A percentile compares a stretch with the other conserved stretches of the same genome.
Evolutionary conservation across 2,888 invertebrate species (phyloP).

Genomic region (Frankliniella fusca): DNA sequence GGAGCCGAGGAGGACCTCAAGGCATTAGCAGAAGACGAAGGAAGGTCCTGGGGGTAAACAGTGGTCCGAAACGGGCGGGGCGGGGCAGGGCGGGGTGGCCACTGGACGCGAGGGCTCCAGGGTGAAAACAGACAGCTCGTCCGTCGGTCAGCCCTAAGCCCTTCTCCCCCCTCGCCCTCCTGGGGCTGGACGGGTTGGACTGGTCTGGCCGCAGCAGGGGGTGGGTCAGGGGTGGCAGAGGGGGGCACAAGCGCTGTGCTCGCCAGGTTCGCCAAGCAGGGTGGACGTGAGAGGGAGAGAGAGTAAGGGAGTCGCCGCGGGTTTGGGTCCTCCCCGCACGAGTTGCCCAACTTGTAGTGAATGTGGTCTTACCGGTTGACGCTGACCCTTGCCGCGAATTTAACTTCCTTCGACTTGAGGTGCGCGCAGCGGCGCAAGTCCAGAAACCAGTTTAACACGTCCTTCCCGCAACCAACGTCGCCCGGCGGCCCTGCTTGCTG

Average conservation of each 20-base stretch:
- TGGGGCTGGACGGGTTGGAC: not conserved
- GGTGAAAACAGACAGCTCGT: constrained; percentile 26
- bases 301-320: not conserved
- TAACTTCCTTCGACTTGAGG: constrained; percentile 1
- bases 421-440: no score
- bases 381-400: constrained; percentile 1
- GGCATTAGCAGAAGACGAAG: constrained; percentile 18
- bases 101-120: constrained; percentile 20
- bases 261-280: not conserved
- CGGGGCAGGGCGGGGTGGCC: not conserved
- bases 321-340: not conserved
- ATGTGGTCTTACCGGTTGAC: constrained; percentile 18
- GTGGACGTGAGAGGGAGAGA: not conserved
- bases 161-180: not conserved
- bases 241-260: no score
- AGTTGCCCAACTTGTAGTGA: constrained; percentile 18
- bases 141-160: constrained; percentile 25
- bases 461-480: no score
- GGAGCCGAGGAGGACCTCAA: not conserved
- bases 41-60: constrained; percentile 19
- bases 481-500: no score
- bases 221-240: not conserved
- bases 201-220: not conserved
- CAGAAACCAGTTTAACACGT: no score
- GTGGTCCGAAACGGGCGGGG: not conserved